Evolutionary conservation across 2,888 invertebrate genomes (phyloP), one percentile per base, ranked within the genome.

Genomic region (Drosophila mayaguana): DNA sequence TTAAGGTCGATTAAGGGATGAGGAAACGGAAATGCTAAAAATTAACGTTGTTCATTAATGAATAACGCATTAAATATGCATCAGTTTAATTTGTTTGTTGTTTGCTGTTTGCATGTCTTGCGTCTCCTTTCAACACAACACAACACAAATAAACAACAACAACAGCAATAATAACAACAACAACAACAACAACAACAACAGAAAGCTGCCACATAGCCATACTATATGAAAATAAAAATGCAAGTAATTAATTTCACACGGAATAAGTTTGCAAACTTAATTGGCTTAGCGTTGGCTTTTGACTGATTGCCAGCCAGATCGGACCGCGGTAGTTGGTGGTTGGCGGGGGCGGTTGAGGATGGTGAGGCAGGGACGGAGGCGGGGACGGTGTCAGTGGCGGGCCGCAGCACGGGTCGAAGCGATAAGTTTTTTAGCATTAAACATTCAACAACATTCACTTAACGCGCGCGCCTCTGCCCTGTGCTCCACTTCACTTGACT

Each of bases 171-270:
- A 28, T 7, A 38, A 32, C 56, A 40, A 22, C 59, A 46, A 34
- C 60, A 40, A 32, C 55, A 38, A 28, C 28, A 38, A 32, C 56
- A 40, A 22, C 59, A 46, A 34, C 60, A 40, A 32, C 55, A 38
- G 28, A 25, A n/a, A 51, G 34, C 32, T 4, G 51, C 43, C 56
- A 40, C 34, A 36, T 22, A 63, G 59, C 60, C 48, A 34, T 63
- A 56, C 48, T 67, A 64, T 59, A 82, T 77, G 74, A 56, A 79
- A 83, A 64, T 50, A 66, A 66, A 64, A 66, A 83, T 73, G 68
- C 76, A 73, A 75, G 81, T 80, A 83, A 88, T 78, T 86, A 80
- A 80, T 88, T 88, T 88, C 86, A 86, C 83, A 88, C 88, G 83
- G 80, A 86, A 80, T 85, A 80, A 80, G 78, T 83, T 88, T 74